A percentile compares a stretch with the other conserved stretches of the same genome.
These are phyloP conservation scores for Agrotis ipsilon DNA, from an alignment of 2,888 invertebrate species.

Conservation along the genomic window DNA sequence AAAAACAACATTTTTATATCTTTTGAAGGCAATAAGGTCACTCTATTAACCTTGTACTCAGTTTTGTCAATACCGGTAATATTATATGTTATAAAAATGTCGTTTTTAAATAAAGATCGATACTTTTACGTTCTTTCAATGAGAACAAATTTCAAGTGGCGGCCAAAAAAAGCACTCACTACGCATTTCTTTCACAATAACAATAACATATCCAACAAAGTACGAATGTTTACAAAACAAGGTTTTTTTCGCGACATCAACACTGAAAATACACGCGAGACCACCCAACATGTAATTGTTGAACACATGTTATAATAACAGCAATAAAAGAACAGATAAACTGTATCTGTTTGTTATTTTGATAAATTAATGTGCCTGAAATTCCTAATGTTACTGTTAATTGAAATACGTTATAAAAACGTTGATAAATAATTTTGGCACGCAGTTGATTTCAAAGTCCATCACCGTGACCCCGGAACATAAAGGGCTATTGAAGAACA, in stretches of 20 bases:
- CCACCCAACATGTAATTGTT: conserved; percentile 75
- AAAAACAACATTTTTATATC: neutral
- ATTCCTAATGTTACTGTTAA: conserved; percentile 67
- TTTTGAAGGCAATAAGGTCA: neutral
- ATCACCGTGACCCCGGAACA: no score
- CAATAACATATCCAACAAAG: conserved; percentile 67
- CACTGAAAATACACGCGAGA: conserved; percentile 69
- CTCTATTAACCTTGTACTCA: conserved; percentile 3
- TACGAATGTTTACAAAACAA: conserved; percentile 80
- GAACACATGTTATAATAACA: conserved; percentile 76
- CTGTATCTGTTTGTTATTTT: conserved; percentile 71
- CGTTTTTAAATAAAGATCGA: neutral
- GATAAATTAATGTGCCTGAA: conserved; percentile 68
- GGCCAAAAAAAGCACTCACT: conserved; percentile 49
- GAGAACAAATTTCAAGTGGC: conserved; percentile 12
- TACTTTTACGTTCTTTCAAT: neutral
- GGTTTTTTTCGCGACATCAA: conserved; percentile 71
- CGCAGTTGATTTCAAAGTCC: conserved; percentile 34
- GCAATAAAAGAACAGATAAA: conserved; percentile 79
- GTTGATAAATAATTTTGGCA: conserved; percentile 53
- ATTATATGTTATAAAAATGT: neutral
- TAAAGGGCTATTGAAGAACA: no score
- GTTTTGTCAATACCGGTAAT: conserved; percentile 4
- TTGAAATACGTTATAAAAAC: conserved; percentile 67
- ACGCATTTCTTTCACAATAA: conserved; percentile 52